phyloP scores from a whole-genome alignment of 2,797 vertebrate species.

The Vireo griseus region DNA sequence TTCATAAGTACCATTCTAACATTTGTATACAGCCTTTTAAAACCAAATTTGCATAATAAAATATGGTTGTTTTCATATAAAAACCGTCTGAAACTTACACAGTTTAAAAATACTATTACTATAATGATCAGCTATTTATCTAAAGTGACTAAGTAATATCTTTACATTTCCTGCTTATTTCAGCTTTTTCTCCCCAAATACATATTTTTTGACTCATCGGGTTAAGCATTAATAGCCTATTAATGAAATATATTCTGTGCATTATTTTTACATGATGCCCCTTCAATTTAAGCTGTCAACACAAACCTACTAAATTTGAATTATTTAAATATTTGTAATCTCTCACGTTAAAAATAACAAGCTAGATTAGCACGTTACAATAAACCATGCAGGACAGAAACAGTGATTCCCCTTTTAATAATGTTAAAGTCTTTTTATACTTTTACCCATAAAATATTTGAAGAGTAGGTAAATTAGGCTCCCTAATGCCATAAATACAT shows the following conservation, averaged over 20 bases:
- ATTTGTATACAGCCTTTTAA: neutral
- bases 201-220: neutral
- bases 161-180: neutral
- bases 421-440: neutral
- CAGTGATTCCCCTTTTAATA: neutral
- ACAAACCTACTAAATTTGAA: neutral
- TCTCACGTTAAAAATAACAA: neutral
- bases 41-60: neutral
- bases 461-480: neutral
- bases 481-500: neutral
- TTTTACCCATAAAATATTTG: neutral
- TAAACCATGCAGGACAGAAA: neutral
- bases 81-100: neutral
- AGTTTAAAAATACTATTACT: neutral
- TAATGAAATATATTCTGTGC: neutral
- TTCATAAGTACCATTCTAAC: neutral
- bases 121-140: neutral
- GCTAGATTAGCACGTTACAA: neutral
- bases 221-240: neutral
- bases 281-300: neutral
- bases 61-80: neutral
- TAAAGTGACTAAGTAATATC: neutral
- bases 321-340: neutral
- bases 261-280: neutral
- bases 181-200: fast-evolving